These are phyloP conservation scores for Paedocypris micromegethes DNA, from an alignment of 2,797 vertebrate species.

Conservation along the genomic window DNA sequence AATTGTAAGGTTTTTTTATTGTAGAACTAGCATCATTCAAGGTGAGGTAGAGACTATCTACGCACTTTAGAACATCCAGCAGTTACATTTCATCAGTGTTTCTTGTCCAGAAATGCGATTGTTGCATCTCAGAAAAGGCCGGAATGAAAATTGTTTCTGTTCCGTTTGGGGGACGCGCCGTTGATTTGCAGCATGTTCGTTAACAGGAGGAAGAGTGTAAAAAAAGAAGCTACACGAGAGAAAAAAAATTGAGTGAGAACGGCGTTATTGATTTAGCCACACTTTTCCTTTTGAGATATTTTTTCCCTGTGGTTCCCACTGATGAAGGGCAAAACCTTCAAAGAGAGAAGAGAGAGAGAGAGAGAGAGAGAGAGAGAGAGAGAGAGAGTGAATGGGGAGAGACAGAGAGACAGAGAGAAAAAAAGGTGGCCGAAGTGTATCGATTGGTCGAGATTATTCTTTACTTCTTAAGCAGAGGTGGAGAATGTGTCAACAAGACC, in stretches of 20 bases:
- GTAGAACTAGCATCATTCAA: too few species aligned
- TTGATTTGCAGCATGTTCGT: neutral
- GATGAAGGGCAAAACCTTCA: too few species aligned
- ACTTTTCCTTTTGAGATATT: too few species aligned
- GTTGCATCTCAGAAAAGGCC: neutral
- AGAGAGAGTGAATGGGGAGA: neutral
- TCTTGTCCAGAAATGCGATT: neutral
- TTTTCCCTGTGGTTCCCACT: too few species aligned
- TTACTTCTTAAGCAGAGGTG: slow-evolving; percentile 12
- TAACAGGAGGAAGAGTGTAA: slow-evolving; percentile 4
- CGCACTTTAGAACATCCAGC: too few species aligned
- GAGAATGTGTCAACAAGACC: slow-evolving; percentile 27
- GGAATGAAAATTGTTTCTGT: slow-evolving; percentile 7
- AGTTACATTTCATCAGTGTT: too few species aligned
- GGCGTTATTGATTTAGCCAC: too few species aligned
- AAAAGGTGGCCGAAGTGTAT: slow-evolving; percentile 9
- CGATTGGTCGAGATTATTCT: slow-evolving; percentile 32
- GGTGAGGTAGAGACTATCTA: too few species aligned
- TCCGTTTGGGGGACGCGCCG: neutral
- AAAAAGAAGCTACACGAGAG: neutral
- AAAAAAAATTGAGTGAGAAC: too few species aligned
- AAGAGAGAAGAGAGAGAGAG: too few species aligned
- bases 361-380: neutral
- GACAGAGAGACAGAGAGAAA: neutral
- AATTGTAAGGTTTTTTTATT: too few species aligned